Base-by-base conservation (phyloP, 2,113 vertebrate genomes). In the Chlorodrepanis virens region DNA sequence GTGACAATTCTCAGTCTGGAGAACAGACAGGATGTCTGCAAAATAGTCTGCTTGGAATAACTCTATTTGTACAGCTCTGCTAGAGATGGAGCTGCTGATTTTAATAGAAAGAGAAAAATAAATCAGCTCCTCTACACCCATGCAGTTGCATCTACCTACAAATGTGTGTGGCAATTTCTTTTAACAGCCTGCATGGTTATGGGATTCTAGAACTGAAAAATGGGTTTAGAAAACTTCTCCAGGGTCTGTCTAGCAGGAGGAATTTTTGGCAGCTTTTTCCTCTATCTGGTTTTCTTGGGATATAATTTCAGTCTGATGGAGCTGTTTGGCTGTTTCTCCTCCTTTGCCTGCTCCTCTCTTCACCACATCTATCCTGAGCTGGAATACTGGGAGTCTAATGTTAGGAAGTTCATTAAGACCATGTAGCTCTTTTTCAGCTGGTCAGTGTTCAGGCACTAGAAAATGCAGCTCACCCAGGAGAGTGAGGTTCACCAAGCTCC, bases 51-150 rank as follows among this genome's bases (percentile, higher is more conserved):
- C 83, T 87, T 27, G 16, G 94, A 87, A 74, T 71, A 89, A 87
- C 74, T 94, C 67, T 87, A 81, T 93, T 91, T 91, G 79, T 72
- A 77, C n/a, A 88, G 90, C 88, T 77, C 92, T 76, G 70, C 75
- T 69, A 77, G 83, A 88, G 88, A 57, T 50, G 37, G 67, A 72
- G 40, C 37, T 69, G 68, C 63, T 88, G 67, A 42, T 88, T 90
- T 86, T 72, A 88, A 86, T 54, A 78, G 35, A 50, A 33, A 57
- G 82, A 69, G 61, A 83, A 85, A 94, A 96, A 76, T 44, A 78
- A 60, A 85, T 60, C 57, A 72, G 29, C 59, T 79, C 5, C 9
- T 27, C n/a, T 50, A 14, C 15, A 69, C 22, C 57, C 31, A 1
- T 61, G 42, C 63, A n/a, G 40, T 53, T 71, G 37, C 33, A 53